These are phyloP conservation scores for Mus pahari DNA, from an alignment of 2,113 vertebrate genomes.

Conservation along the genomic window DNA sequence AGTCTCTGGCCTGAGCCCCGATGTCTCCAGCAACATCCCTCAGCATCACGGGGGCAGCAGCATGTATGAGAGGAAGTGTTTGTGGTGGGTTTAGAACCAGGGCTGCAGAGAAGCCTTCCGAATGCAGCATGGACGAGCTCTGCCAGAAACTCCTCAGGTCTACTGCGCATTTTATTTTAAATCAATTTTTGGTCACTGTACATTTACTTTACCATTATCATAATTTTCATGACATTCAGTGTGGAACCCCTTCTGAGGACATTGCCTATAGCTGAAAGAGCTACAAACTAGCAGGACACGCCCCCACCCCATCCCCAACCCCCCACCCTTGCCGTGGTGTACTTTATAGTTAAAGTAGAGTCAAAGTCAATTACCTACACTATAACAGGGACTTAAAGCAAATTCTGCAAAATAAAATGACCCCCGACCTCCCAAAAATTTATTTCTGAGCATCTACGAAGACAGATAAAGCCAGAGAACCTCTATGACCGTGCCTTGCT, in stretches of 20 bases:
- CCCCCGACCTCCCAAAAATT: neutral
- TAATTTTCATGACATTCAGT: neutral
- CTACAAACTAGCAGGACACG: neutral
- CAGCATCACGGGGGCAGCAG: too few species aligned
- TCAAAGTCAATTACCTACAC: conserved; percentile 2
- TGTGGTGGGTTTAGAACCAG: neutral
- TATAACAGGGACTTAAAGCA: neutral
- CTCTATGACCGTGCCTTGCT: neutral
- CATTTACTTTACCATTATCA: neutral
- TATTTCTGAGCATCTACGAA: neutral
- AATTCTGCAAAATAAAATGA: neutral
- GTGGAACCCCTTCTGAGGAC: neutral
- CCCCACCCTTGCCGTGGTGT: neutral
- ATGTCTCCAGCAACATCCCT: too few species aligned
- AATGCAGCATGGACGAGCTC: neutral
- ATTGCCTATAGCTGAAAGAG: neutral
- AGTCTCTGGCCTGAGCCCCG: neutral
- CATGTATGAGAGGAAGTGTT: too few species aligned
- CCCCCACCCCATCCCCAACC: too few species aligned
- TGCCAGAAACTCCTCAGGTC: neutral
- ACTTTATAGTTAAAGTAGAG: neutral
- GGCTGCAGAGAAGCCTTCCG: neutral
- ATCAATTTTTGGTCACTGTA: neutral
- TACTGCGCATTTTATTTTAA: neutral
- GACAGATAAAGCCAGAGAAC: neutral